phyloP scores from a whole-genome alignment of 2,797 vertebrate species.

The Tragopan temminckii region DNA sequence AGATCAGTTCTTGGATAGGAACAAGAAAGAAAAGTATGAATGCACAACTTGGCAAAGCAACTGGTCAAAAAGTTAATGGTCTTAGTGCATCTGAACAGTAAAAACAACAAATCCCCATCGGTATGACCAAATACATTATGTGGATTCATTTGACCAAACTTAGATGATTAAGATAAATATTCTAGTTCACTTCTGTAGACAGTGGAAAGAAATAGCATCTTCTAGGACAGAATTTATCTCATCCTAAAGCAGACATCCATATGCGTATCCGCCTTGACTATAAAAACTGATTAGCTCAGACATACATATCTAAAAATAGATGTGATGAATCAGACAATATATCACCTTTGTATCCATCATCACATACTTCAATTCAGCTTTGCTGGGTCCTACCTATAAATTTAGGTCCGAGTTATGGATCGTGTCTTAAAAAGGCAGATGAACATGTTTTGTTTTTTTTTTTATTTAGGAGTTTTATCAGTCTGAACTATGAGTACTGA shows the following conservation, averaged over 20 bases:
- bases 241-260: not conserved
- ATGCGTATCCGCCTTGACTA: not conserved
- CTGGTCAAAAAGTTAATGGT: not conserved
- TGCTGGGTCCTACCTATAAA: not conserved
- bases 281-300: slow-evolving; percentile 16
- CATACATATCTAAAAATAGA: not conserved
- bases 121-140: not conserved
- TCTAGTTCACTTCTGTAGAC: not conserved
- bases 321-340: slow-evolving; percentile 11
- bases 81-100: not conserved
- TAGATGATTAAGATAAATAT: not conserved
- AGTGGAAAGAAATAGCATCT: not conserved
- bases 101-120: not conserved
- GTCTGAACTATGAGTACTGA: not conserved
- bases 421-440: not conserved
- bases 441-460: not conserved
- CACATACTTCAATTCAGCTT: not conserved
- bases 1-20: not conserved
- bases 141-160: not conserved
- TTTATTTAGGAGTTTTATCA: not conserved
- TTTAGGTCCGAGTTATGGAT: not conserved
- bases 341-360: not conserved
- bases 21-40: not conserved
- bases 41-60: not conserved
- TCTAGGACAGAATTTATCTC: not conserved